Evolutionary conservation across 92 coral and sea anemone species (phyloP).

Genomic region (Ricordea florida): DNA sequence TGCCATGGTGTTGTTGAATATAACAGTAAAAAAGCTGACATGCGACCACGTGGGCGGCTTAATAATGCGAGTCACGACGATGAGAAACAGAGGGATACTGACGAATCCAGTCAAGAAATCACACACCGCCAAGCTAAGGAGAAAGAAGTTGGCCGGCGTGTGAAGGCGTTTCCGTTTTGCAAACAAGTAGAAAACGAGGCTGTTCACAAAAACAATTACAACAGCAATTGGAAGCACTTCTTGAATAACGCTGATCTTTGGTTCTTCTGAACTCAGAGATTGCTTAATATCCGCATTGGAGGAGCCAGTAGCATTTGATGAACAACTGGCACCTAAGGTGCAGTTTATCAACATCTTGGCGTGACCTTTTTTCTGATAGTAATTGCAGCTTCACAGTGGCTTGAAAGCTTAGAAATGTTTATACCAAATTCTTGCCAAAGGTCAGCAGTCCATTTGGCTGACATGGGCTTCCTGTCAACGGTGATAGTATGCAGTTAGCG

Average conservation of each 20-base stretch:
- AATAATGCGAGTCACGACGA: background rate
- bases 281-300: background rate
- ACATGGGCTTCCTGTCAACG: too few relatives aligned
- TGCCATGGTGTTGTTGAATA: constrained; percentile 43
- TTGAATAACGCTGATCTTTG: background rate
- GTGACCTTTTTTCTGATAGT: too few relatives aligned
- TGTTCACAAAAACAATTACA: constrained; percentile 44
- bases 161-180: constrained; percentile 34
- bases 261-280: background rate
- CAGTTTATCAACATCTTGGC: too few relatives aligned
- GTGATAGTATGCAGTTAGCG: too few relatives aligned
- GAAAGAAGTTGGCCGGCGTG: constrained; percentile 65
- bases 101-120: constrained; percentile 62
- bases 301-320: background rate
- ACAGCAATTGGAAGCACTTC: constrained; percentile 46
- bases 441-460: too few relatives aligned
- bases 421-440: too few relatives aligned
- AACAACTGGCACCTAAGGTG: too few relatives aligned
- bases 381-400: too few relatives aligned
- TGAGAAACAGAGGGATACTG: constrained; percentile 48
- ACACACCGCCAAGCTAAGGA: constrained; percentile 57
- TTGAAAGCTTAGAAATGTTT: too few relatives aligned
- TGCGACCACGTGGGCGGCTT: background rate
- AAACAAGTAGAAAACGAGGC: constrained; percentile 55
- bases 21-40: background rate